Percentiles rank a stretch among this genome's conserved stretches.
phyloP scores from a whole-genome alignment of 1,140 invertebrate genomes.

The Drosophila simulans region DNA sequence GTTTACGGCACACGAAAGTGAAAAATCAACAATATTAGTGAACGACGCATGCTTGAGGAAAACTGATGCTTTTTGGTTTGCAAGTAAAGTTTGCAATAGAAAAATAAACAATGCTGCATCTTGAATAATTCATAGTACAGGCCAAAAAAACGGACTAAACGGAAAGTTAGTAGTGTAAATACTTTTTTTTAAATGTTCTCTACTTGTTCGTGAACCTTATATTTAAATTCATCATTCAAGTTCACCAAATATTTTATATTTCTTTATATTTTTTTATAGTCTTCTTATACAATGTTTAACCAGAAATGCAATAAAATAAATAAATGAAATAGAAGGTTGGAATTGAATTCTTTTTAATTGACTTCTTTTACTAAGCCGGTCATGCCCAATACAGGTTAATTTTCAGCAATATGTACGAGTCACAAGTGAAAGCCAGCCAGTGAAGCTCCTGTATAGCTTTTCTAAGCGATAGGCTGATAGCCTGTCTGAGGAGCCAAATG shows the following conservation, averaged over 20 bases:
- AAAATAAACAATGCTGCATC: neutral
- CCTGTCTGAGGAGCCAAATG: neutral
- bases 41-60: neutral
- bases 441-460: neutral
- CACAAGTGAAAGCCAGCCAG: neutral
- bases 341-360: too few species aligned
- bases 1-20: slow-evolving; percentile 20
- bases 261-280: too few species aligned
- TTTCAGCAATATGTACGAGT: neutral
- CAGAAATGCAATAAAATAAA: too few species aligned
- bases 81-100: neutral
- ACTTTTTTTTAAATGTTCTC: neutral
- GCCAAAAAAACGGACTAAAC: neutral
- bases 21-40: neutral
- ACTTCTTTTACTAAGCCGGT: too few species aligned
- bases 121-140: neutral
- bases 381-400: too few species aligned
- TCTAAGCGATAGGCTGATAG: neutral
- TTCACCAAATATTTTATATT: too few species aligned
- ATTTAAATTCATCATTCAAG: too few species aligned
- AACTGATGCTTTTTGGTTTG: neutral
- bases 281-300: too few species aligned
- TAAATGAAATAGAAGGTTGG: too few species aligned
- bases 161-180: neutral
- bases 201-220: too few species aligned